Conservation (phyloP, 2,888 invertebrate species). For the Tyria jacobaeae region DNA sequence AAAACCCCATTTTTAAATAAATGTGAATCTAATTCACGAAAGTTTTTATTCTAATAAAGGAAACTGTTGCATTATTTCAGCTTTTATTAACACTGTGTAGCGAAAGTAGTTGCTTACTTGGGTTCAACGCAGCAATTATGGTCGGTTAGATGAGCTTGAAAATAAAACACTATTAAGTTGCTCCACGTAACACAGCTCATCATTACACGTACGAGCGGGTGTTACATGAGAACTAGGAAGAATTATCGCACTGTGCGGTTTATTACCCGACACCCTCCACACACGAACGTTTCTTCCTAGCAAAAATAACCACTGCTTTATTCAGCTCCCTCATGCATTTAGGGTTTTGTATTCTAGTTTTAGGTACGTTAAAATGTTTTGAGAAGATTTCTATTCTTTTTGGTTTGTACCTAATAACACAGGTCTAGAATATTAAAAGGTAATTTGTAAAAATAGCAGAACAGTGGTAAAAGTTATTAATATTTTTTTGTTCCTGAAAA, state of each 20-base stretch:
- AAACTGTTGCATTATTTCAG: background rate
- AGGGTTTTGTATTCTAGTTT: slow-evolving; percentile 9
- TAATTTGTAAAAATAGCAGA: too few species aligned
- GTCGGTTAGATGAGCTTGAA: slow-evolving; percentile 33
- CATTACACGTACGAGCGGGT: slow-evolving; percentile 53
- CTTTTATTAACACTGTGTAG: slow-evolving; percentile 1
- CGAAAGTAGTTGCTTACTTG: slow-evolving; percentile 19
- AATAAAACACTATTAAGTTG: slow-evolving; percentile 39
- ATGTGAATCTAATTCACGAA: too few species aligned
- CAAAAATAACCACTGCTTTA: slow-evolving; percentile 22
- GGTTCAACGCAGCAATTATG: slow-evolving; percentile 31
- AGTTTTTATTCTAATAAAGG: background rate
- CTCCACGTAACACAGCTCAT: slow-evolving; percentile 53
- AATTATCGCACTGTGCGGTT: slow-evolving; percentile 53
- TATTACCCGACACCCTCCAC: slow-evolving; percentile 44
- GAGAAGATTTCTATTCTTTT: too few species aligned
- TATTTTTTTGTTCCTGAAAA: too few species aligned
- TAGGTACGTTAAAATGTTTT: too few species aligned
- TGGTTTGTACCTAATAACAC: too few species aligned
- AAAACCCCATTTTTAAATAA: too few species aligned
- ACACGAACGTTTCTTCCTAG: slow-evolving; percentile 38
- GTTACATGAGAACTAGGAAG: slow-evolving; percentile 67
- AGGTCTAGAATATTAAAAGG: too few species aligned
- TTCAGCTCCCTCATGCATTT: slow-evolving; percentile 32
- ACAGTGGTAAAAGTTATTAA: too few species aligned